Evolutionary conservation across 2,797 vertebrate species (phyloP).

Genomic region (Acanthurus leucopareius): DNA sequence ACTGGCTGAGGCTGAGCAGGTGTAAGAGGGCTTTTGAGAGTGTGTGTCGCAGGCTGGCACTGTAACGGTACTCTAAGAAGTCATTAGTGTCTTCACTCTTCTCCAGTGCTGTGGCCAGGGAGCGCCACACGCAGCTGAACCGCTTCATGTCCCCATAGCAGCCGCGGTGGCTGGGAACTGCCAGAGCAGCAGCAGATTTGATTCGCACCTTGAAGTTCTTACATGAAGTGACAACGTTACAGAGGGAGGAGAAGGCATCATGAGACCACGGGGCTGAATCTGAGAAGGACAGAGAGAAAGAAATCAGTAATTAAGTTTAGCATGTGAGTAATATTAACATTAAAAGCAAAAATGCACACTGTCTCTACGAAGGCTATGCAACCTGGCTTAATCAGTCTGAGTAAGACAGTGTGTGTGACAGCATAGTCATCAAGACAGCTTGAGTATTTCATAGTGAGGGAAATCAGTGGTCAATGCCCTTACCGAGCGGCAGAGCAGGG

Average conservation of each 20-base stretch:
- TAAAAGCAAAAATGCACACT: background rate
- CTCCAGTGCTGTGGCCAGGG: slow-evolving; percentile 90
- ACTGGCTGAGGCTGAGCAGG: slow-evolving; percentile 86
- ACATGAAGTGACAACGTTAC: slow-evolving; percentile 92
- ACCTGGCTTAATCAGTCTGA: too few species aligned
- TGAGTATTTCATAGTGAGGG: background rate
- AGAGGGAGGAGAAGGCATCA: slow-evolving; percentile 90
- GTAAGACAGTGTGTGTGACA: background rate
- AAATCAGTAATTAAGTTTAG: background rate
- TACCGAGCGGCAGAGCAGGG: slow-evolving; percentile 91
- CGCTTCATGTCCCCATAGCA: slow-evolving; percentile 88
- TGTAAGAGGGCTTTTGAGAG: slow-evolving; percentile 92
- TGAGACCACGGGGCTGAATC: slow-evolving; percentile 90
- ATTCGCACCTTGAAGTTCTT: slow-evolving; percentile 98
- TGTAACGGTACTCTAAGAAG: slow-evolving; percentile 97
- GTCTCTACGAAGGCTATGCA: too few species aligned
- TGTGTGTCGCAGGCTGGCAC: slow-evolving; percentile 91
- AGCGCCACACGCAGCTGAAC: slow-evolving; percentile 89
- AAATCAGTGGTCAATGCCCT: slow-evolving; percentile 50
- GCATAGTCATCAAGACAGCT: background rate
- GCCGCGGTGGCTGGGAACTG: slow-evolving; percentile 85
- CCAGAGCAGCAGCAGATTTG: slow-evolving; percentile 93
- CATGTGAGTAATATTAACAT: background rate
- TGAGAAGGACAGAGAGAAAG: slow-evolving; percentile 53
- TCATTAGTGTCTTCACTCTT: slow-evolving; percentile 93